Percentiles rank a stretch among this genome's conserved stretches.
Conservation (phyloP, 2,888 invertebrate genomes). For the Anaspis maculata region DNA sequence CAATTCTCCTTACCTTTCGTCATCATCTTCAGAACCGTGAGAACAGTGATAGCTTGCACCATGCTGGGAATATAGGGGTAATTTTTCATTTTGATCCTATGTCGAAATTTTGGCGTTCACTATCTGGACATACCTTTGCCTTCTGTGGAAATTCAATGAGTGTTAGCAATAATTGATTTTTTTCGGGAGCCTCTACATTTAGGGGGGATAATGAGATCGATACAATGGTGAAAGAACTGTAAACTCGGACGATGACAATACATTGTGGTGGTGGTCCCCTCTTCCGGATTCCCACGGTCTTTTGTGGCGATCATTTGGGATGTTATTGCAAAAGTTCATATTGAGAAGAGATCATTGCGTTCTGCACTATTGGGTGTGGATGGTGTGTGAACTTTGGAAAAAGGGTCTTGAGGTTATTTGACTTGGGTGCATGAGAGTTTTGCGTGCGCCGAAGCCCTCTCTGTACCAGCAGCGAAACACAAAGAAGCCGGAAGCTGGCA, state of each 20-base stretch:
- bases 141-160: slow-evolving; percentile 24
- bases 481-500: slow-evolving; percentile 28
- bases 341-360: too few relatives aligned
- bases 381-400: too few relatives aligned
- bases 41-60: slow-evolving; percentile 79
- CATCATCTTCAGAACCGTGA: slow-evolving; percentile 73
- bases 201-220: too few relatives aligned
- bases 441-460: slow-evolving; percentile 8
- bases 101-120: slow-evolving; percentile 26
- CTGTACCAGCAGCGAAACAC: too few relatives aligned
- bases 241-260: slow-evolving; percentile 15
- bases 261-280: too few relatives aligned
- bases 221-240: slow-evolving; percentile 16
- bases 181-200: too few relatives aligned
- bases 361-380: too few relatives aligned
- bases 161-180: too few relatives aligned
- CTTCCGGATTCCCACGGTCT: slow-evolving; percentile 29
- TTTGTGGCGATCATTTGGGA: too few relatives aligned
- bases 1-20: slow-evolving; percentile 56
- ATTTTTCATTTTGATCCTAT: slow-evolving; percentile 50
- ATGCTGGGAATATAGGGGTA: slow-evolving; percentile 52
- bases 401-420: too few relatives aligned
- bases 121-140: slow-evolving; percentile 39
- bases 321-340: too few relatives aligned
- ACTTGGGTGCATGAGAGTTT: too few relatives aligned